Conservation (phyloP, 2,797 vertebrate species). For the Ispidina lecontei region DNA sequence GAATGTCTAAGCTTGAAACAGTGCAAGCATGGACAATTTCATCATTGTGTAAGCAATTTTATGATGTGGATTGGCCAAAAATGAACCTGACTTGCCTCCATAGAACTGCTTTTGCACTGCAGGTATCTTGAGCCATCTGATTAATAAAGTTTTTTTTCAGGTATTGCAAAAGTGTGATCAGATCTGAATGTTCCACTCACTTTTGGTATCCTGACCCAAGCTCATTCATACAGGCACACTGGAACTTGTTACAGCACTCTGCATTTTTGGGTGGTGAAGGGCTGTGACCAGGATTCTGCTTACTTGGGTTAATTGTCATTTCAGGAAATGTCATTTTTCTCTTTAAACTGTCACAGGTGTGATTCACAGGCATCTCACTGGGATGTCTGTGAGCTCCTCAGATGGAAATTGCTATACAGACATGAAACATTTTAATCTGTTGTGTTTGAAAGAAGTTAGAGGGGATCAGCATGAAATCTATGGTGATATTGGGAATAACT, state of each 20-base stretch:
- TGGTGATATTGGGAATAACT: background rate
- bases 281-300: background rate
- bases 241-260: background rate
- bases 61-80: background rate
- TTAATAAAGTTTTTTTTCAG: background rate
- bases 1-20: background rate
- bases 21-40: background rate
- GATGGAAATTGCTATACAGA: background rate
- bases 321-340: background rate
- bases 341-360: background rate
- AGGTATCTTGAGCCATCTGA: background rate
- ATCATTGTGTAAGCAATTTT: background rate
- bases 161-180: background rate
- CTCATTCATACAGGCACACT: background rate
- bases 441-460: background rate
- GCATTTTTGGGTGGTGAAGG: background rate
- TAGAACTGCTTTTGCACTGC: background rate
- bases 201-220: fast-evolving
- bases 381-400: background rate
- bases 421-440: background rate
- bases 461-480: background rate
- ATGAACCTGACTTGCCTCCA: background rate
- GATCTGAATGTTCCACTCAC: background rate
- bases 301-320: background rate
- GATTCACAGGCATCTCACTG: background rate